Base-by-base conservation (phyloP, 2,888 invertebrate species). In the Gnatocerus cornutus region DNA sequence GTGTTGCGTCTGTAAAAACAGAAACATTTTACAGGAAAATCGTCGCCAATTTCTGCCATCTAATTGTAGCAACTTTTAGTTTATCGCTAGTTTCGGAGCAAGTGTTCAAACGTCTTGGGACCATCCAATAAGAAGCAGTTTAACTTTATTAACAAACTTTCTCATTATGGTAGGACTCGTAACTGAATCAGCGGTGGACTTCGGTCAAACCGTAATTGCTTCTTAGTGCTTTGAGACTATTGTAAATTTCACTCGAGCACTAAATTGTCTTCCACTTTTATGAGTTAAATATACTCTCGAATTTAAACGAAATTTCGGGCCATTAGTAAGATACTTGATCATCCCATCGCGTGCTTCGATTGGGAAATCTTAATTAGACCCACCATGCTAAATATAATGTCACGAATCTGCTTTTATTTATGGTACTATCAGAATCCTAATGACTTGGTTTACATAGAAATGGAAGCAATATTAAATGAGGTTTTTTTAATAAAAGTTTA, bases 101-200 rank as follows among this genome's bases (percentile, higher is more conserved):
- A 41, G 41, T 41, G 41, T 52, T 13, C 27, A 50, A 52, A 52
- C 12, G 21, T 52, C 52, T 29, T 33, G 13, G 52, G 27, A 13
- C 9, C 12, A 41, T 13, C 41, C 41, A 41, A 10, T 10, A 13
- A 41, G 41, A 41, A 41, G 6, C 55, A 41, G 14, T 45, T 39
- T 58, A 58, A 58, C 58, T 45, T 59, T 59, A 59, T 46, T 46
- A 46, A 12, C 33, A 59, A 59, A 59, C 59, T 59, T 59, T 46
- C 46, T 46, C 46, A 59, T 59, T 33, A 55, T 27, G 39, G 13
- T 33, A 59, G 29, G 46, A 59, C 59, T 59, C 12, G 9, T 59
- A 59, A 59, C 33, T 59, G 59, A 59, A 46, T 59, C 59, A 59
- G 46, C 14, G 37, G 30, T 10, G 46, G 43, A 41, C 43, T 27